Base-by-base conservation (phyloP, 2,888 invertebrate genomes). In the Coecobrya sp. region DNA sequence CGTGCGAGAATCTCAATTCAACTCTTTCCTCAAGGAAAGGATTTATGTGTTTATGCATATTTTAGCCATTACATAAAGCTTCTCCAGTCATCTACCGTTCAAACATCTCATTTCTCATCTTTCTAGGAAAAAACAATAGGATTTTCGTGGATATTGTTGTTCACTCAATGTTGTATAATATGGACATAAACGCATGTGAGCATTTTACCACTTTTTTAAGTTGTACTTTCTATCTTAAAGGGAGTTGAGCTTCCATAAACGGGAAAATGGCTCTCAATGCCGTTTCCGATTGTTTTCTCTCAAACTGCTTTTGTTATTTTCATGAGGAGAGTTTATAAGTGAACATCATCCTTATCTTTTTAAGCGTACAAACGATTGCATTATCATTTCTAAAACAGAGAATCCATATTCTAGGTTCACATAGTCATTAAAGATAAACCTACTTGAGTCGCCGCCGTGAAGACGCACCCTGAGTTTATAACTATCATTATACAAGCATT, bases 31-130 rank as follows among this genome's bases (percentile, higher is more conserved):
- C n/a, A 36, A 30, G 25, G 16, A 87, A 82, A 68, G 70, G 82
- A 89, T 92, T 92, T 92, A 92, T 92, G 92, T 89, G 86, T 73
- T 89, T 92, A 92, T 92, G 92, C 92, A 92, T 92, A 92, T 86
- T 92, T 90, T 86, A 90, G 73, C 90, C 92, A 92, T 92, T 82
- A 92, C 86, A 82, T 87, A 89, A 89, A 92, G 86, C 89, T 86
- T 89, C 49, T 81, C 36, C 88, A 88, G 81, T 81, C 79, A 81
- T 81, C 52, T 88, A 36, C 49, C 42, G 88, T 88, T 88, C 88
- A 88, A 81, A 88, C 88, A 88, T 88, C 88, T 65, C 88, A 88
- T 88, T 88, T 81, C 68, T 88, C 88, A 88, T 88, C 88, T 88
- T 81, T 68, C 88, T 88, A 25, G 55, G 27, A 22, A 73, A 87